Base-by-base conservation (phyloP, 2,888 invertebrate genomes). In the Leucophenga maculata region DNA sequence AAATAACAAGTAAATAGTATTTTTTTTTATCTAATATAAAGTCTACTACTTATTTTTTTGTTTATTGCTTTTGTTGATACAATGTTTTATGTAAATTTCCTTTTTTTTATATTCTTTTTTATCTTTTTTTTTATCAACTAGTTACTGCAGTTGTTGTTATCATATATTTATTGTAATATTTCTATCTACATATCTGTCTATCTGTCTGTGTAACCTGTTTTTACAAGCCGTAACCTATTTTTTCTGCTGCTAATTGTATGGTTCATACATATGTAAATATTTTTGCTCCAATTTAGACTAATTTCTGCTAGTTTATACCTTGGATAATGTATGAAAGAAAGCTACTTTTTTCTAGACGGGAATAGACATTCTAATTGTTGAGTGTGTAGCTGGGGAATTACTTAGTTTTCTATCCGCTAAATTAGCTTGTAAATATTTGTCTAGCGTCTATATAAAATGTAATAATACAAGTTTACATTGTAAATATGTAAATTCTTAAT, bases 251-350 rank as follows among this genome's bases (percentile, higher is more conserved):
- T 22, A 46, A n/a, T 64, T 69, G 8, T 39, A 39, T 70, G 69
- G 68, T 67, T 71, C 65, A 71, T 70, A 69, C 71, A 72, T 70
- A 71, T 72, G n/a, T 66, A 65, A 13, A 20, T 52, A 14, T 54
- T 71, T 64, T 65, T 68, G 57, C 71, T 68, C 20, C 59, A 55
- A 65, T 67, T 66, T 16, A 50, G 22, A 66, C 39, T 52, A 44
- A 14, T 72, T 39, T 48, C 9, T 31, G 48, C 26, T 60, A 60
- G 26, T 69, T 44, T 39, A 26, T 26, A 26, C 26, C 26, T 26
- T 26, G 4, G 26, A 26, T 26, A 26, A 26, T 26, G 26, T 3
- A 26, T 26, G 26, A 26, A 26, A 26, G 26, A 26, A 26, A 26
- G 26, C 26, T 26, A 26, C 26, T 26, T 2, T 26, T 26, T 26